phyloP scores from a whole-genome alignment of 2,888 invertebrate species.

The Metallyticus violacea region DNA sequence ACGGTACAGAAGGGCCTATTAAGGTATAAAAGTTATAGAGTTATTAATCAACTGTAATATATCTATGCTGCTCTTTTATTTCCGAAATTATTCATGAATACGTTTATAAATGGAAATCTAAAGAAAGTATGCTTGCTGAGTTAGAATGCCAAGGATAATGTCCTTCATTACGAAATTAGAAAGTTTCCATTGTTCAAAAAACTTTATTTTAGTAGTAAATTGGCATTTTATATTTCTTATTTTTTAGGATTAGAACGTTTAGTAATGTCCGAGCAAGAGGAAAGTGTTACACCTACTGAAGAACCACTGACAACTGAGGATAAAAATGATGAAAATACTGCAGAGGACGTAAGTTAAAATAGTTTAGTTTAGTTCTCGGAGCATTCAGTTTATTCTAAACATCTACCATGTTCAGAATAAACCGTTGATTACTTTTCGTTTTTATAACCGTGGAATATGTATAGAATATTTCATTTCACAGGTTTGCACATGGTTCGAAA shows the following conservation, averaged over 20 bases:
- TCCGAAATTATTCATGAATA: too few relatives aligned
- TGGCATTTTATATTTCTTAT: not conserved
- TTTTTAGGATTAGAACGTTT: not conserved
- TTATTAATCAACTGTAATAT: too few relatives aligned
- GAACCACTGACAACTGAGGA: slow-evolving; percentile 8
- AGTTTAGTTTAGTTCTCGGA: too few relatives aligned
- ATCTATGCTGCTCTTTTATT: too few relatives aligned
- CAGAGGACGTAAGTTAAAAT: slow-evolving; percentile 13
- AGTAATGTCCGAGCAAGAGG: slow-evolving; percentile 23
- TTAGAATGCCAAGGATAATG: not conserved
- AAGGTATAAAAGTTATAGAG: too few relatives aligned
- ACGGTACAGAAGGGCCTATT: too few relatives aligned
- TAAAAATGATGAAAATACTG: slow-evolving; percentile 12
- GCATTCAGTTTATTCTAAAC: too few relatives aligned
- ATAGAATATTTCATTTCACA: too few relatives aligned
- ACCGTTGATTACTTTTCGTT: too few relatives aligned
- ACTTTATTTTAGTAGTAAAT: not conserved
- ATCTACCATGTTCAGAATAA: too few relatives aligned
- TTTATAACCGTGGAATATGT: too few relatives aligned
- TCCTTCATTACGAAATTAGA: slow-evolving; percentile 8
- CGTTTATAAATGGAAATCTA: not conserved
- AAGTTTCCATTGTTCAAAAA: not conserved
- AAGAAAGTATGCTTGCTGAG: not conserved
- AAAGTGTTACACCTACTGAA: slow-evolving; percentile 3
- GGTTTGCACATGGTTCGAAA: too few relatives aligned